Percentiles rank a stretch among this genome's conserved stretches.
Conservation (phyloP, 2,888 invertebrate species). For the Eupsilia transversa region DNA sequence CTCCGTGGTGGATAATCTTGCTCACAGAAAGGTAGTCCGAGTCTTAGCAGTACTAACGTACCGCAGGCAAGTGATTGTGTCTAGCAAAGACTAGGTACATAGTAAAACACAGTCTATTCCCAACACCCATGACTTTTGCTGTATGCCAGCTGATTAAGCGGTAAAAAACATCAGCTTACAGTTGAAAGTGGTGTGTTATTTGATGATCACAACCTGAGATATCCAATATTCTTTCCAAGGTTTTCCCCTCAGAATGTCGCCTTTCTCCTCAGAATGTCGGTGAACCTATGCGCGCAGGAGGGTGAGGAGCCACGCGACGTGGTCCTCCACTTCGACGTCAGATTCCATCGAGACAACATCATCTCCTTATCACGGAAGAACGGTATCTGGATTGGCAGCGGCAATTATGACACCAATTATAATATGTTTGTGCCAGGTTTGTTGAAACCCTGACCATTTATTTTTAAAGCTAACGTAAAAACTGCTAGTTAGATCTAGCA, state of each 20-base stretch:
- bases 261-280: slow-evolving; percentile 81
- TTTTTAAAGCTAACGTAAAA: too few species aligned
- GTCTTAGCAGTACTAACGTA: background rate
- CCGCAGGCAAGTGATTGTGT: background rate
- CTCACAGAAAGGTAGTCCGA: background rate
- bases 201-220: background rate
- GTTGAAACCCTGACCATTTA: slow-evolving; percentile 34
- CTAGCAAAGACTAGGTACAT: background rate
- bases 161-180: background rate
- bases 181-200: background rate
- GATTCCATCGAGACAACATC: slow-evolving; percentile 87
- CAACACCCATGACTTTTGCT: background rate
- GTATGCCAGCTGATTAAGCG: background rate
- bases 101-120: background rate
- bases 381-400: slow-evolving; percentile 88
- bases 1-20: background rate
- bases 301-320: slow-evolving; percentile 87
- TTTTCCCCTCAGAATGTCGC: slow-evolving; percentile 80
- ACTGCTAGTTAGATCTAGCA: too few species aligned
- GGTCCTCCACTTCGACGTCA: slow-evolving; percentile 87
- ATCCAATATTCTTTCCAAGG: background rate
- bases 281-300: slow-evolving; percentile 87
- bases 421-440: slow-evolving; percentile 89
- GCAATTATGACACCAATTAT: slow-evolving; percentile 87
- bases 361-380: slow-evolving; percentile 86